Evolutionary conservation across 2,113 vertebrate genomes (phyloP).

Genomic region (Cryptomyrus ogoouensis): DNA sequence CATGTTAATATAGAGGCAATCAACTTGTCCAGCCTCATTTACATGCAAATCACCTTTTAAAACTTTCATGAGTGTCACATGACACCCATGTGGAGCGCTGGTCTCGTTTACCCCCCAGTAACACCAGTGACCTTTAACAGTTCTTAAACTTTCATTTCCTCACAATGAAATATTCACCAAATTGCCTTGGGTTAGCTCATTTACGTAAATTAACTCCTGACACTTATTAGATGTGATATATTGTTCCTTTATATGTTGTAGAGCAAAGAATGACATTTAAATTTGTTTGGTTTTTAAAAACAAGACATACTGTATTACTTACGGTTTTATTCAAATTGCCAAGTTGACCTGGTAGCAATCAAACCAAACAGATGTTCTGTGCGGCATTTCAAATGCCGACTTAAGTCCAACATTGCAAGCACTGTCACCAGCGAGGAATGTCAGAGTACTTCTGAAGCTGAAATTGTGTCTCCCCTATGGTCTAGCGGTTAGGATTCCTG

Average conservation of each 20-base stretch:
- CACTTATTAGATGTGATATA: background rate
- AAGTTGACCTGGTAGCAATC: background rate
- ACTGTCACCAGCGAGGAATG: background rate
- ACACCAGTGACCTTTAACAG: conserved; percentile 11
- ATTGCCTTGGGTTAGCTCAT: background rate
- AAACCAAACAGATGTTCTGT: background rate
- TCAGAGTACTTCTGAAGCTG: background rate
- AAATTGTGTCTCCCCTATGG: background rate
- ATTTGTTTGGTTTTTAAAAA: background rate
- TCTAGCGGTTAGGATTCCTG: background rate
- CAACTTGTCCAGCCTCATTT: conserved; percentile 20
- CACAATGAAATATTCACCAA: conserved; percentile 30
- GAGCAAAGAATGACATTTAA: background rate
- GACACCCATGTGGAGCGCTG: background rate
- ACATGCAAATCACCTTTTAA: conserved; percentile 22
- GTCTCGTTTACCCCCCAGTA: background rate
- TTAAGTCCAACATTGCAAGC: background rate
- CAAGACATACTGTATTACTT: background rate
- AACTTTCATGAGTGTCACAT: conserved; percentile 24
- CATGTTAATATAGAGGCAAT: background rate
- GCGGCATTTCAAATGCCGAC: background rate
- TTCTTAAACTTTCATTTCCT: background rate
- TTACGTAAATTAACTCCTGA: background rate
- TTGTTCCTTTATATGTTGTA: background rate
- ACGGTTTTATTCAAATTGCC: background rate